A percentile compares a stretch with the other conserved stretches of the same genome.
These are phyloP conservation scores for Rhabdomys pumilio DNA, from an alignment of 2,797 vertebrate genomes.

Conservation along the genomic window DNA sequence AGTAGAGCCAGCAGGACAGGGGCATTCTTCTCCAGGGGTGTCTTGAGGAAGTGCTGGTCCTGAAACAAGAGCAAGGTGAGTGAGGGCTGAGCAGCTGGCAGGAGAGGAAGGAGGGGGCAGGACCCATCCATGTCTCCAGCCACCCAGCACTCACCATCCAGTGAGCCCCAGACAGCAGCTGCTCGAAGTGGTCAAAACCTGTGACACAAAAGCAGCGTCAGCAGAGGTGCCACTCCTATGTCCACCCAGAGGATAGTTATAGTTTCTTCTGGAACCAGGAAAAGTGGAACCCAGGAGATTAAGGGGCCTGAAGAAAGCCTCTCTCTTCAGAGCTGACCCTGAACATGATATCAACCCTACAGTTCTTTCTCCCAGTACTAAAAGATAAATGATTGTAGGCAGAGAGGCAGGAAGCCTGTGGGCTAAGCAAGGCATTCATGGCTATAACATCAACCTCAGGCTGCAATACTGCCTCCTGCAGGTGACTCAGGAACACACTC, in stretches of 20 bases:
- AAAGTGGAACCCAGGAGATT: background rate
- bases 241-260: background rate
- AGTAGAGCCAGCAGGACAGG: conserved; percentile 95
- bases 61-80: conserved; percentile 74
- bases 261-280: conserved; percentile 25
- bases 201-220: conserved; percentile 72
- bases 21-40: conserved; percentile 95
- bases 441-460: background rate
- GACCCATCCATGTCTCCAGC: background rate
- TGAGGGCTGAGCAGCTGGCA: background rate
- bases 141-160: conserved; percentile 95
- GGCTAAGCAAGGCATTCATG: background rate
- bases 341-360: background rate
- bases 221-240: background rate
- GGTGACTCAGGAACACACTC: conserved; percentile 80
- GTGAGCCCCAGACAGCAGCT: conserved; percentile 96
- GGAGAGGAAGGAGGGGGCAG: no score
- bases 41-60: conserved; percentile 96
- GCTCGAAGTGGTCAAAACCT: conserved; percentile 98
- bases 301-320: background rate
- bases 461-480: accelerated
- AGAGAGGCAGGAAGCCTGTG: background rate
- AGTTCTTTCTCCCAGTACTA: background rate
- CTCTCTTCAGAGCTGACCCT: background rate
- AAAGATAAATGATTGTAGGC: background rate